Conservation (phyloP, 2,797 vertebrate species). For the Etheostoma perlongum region DNA sequence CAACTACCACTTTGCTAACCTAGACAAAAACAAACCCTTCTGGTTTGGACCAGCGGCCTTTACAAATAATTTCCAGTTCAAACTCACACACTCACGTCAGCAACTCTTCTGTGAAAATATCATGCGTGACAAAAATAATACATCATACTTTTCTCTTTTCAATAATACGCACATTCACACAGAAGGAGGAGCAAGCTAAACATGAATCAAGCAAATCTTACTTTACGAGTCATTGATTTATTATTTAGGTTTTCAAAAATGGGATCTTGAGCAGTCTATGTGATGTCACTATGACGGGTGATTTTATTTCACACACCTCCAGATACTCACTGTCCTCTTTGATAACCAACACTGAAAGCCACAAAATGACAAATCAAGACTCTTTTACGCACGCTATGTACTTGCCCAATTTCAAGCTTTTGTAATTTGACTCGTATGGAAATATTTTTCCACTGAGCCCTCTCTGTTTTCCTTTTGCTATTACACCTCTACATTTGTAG, state of each 20-base stretch:
- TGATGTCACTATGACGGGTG: slow-evolving; percentile 10
- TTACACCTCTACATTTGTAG: slow-evolving; percentile 14
- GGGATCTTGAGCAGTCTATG: background rate
- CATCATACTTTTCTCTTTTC: background rate
- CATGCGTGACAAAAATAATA: slow-evolving; percentile 1
- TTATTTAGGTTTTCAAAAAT: background rate
- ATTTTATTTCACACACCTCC: slow-evolving; percentile 66
- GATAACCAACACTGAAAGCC: slow-evolving; percentile 55
- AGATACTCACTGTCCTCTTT: slow-evolving; percentile 43
- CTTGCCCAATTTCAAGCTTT: slow-evolving; percentile 58
- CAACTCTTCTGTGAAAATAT: slow-evolving; percentile 7
- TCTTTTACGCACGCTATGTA: slow-evolving; percentile 63
- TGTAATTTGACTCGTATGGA: slow-evolving; percentile 46
- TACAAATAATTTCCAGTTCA: background rate
- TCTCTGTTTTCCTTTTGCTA: slow-evolving; percentile 24
- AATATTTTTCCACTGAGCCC: slow-evolving; percentile 53
- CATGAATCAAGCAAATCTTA: background rate
- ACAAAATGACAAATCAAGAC: slow-evolving; percentile 61
- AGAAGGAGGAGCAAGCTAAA: background rate
- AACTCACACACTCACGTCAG: background rate
- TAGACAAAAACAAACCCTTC: background rate
- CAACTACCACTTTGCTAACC: background rate
- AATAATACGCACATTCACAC: background rate
- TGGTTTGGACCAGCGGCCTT: background rate
- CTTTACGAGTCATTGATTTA: slow-evolving; percentile 5